Conservation (phyloP, 2,113 vertebrate species). For the Neolamprologus toae region DNA sequence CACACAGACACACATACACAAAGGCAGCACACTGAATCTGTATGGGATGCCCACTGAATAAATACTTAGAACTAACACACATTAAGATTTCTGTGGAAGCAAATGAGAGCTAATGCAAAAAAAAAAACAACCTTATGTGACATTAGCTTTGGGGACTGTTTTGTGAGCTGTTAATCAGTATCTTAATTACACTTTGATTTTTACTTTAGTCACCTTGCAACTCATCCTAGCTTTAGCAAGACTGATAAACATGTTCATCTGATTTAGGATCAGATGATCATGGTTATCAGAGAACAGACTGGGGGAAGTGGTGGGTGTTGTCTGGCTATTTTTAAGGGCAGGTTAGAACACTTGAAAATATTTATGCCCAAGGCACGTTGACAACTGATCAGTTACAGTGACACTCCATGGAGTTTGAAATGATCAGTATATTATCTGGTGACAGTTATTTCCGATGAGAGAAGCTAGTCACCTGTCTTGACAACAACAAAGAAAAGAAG, state of each 20-base stretch:
- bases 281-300: not conserved
- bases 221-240: not conserved
- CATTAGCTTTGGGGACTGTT: not conserved
- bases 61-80: slow-evolving; percentile 14
- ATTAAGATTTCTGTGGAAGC: not conserved
- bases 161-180: not conserved
- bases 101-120: not conserved
- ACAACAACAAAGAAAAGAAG: not conserved
- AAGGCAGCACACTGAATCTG: not conserved
- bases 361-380: not conserved
- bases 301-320: not conserved
- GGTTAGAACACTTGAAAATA: slow-evolving; percentile 41
- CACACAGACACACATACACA: not conserved
- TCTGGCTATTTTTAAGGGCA: slow-evolving; percentile 44
- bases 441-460: not conserved
- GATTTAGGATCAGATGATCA: not conserved
- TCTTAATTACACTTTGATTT: not conserved
- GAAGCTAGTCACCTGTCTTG: not conserved
- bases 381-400: not conserved
- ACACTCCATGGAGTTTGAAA: not conserved
- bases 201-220: not conserved
- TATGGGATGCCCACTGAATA: slow-evolving; percentile 33
- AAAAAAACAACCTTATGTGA: fast-evolving
- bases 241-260: not conserved
- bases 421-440: not conserved